Base-by-base conservation (phyloP, 2,888 invertebrate species). In the Drosophila birchii region DNA sequence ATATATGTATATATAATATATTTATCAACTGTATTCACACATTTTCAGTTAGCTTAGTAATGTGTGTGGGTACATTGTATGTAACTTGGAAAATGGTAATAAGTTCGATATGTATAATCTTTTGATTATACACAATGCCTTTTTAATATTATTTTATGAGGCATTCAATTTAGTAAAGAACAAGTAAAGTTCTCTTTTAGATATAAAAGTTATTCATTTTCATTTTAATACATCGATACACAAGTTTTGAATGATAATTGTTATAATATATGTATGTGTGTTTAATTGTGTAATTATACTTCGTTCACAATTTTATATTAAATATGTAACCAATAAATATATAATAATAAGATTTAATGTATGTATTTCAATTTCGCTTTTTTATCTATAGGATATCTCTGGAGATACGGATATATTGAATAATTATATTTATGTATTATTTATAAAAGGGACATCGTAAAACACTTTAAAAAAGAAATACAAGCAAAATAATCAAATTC, bases 401-500 rank as follows among this genome's bases (percentile, higher is more conserved):
- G 51, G 34, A 51, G 20, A 34, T 51, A 18, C 20, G 18, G 16
- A 16, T 51, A 34, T 51, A 20, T 51, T 34, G 20, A 34, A 20
- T 20, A 51, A 20, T 34, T 51, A 20, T 51, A 20, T 20, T 51
- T 20, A 9, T 20, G 34, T 34, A 51, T 16, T 51, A 34, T 34
- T 20, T 34, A 20, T 51, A 51, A 20, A 20, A 51, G 20, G 16
- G 34, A 51, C 34, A 9, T 36, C 16, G 20, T 34, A 34, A 20
- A 20, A 34, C 34, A 34, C 34, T 34, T 20, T 9, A 34, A 20
- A 20, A 34, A 51, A 34, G 20, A 34, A 51, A 51, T 34, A 51
- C 34, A 32, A 55, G 38, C n/a, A 58, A 47, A 63, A 23, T 34
- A 47, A 59, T 39, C n/a, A 60, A 63, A 39, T 47, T 34, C 18